phyloP scores from a whole-genome alignment of 2,113 vertebrate species.

The Phoenicopterus ruber region DNA sequence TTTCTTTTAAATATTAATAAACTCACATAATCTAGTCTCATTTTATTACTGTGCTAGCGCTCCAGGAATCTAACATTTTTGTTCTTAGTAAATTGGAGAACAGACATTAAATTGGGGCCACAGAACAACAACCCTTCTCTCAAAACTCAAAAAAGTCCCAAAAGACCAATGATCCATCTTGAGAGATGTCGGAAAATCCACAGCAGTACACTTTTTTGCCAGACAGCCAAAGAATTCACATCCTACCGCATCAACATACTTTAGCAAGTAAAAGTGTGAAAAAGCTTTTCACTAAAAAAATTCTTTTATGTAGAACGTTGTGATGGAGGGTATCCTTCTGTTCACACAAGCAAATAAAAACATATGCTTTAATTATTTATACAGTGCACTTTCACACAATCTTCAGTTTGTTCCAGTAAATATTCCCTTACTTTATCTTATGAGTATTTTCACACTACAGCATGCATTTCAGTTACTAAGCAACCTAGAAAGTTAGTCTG shows the following conservation, averaged over 20 bases:
- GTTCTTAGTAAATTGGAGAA: not conserved
- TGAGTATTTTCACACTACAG: not conserved
- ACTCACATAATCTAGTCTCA: not conserved
- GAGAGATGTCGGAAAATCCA: not conserved
- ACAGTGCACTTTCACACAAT: not conserved
- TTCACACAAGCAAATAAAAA: not conserved
- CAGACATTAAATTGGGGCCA: not conserved
- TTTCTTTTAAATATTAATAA: not conserved
- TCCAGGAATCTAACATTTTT: not conserved
- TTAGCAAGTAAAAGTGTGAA: not conserved
- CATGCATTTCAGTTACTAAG: slow-evolving; percentile 27
- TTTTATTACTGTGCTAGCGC: not conserved
- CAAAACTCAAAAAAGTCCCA: not conserved
- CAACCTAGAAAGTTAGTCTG: slow-evolving; percentile 37
- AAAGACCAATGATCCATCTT: not conserved
- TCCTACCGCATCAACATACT: not conserved
- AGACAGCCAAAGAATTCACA: not conserved
- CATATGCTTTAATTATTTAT: not conserved
- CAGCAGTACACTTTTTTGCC: not conserved
- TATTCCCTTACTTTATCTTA: not conserved
- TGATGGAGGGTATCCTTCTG: not conserved
- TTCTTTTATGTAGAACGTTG: not conserved
- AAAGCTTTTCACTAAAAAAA: not conserved
- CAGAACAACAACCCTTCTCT: not conserved
- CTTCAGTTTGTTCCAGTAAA: not conserved